These are phyloP conservation scores for Drosophila borealis DNA, from an alignment of 2,888 invertebrate species.

Conservation along the genomic window DNA sequence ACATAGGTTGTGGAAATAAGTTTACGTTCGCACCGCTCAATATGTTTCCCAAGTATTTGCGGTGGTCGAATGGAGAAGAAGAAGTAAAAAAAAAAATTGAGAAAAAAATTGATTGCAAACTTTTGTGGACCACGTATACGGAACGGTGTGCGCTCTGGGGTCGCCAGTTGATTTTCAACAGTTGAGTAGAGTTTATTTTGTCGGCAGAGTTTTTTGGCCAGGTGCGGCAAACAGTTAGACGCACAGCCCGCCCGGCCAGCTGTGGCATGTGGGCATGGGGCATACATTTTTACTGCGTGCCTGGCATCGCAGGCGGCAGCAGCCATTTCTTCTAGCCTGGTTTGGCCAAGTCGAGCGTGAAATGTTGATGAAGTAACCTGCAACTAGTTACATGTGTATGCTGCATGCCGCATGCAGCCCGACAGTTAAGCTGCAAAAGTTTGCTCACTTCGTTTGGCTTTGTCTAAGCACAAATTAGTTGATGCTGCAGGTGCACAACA, in stretches of 20 bases:
- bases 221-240: constrained; percentile 50
- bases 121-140: constrained; percentile 59
- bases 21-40: constrained; percentile 32
- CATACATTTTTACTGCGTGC: constrained; percentile 73
- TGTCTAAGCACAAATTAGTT: constrained; percentile 73
- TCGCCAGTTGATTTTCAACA: constrained; percentile 77
- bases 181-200: constrained; percentile 77
- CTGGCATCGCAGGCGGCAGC: constrained; percentile 21
- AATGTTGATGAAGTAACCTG: constrained; percentile 78
- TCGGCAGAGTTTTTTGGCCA: constrained; percentile 49
- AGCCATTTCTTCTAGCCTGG: constrained; percentile 47
- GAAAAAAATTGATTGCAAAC: constrained; percentile 68
- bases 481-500: constrained; percentile 50
- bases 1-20: constrained; percentile 27
- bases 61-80: constrained; percentile 26
- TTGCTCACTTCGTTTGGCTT: constrained; percentile 47
- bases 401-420: constrained; percentile 26
- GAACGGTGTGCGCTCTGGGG: constrained; percentile 26
- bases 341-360: constrained; percentile 71
- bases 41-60: constrained; percentile 65
- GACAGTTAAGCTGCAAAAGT: constrained; percentile 62
- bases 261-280: constrained; percentile 12
- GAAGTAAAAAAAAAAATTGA: constrained; percentile 17
- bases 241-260: constrained; percentile 12
- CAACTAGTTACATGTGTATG: constrained; percentile 58